Base-by-base conservation (phyloP, 2,888 invertebrate genomes). In the Polydrusus cervinus region DNA sequence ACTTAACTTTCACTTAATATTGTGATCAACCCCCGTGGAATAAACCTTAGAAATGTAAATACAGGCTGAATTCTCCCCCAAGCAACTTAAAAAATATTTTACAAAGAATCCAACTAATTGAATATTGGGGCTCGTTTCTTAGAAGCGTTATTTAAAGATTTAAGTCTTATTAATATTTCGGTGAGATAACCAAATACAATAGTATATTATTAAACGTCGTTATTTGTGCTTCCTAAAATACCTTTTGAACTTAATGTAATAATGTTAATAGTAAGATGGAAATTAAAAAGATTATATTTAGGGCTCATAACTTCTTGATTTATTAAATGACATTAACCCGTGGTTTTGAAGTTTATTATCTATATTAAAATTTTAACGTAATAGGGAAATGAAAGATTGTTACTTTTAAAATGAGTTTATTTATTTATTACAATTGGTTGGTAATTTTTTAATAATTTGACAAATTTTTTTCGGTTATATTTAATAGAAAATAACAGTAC, bases 121-220 rank as follows among this genome's bases (percentile, higher is more conserved):
- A 43, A 43, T 62, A 43, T 47, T n/a, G 62, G 10, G 45, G n/a
- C 10, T 1, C 10, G 34, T 45, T 16, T 38, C 60, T 62, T 62
- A 62, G 20, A 18, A 62, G 62, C 43, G n/a, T 25, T 47, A 62
- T 62, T 62, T 62, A n/a, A 62, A 47, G 45, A 25, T 62, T n/a
- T 25, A 34, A 62, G 18, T 47, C 14, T 43, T 62, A 62, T 62
- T 62, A 62, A 62, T 43, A 43, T 62, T 61, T 62, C 45, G 18
- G 30, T 5, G 18, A 43, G 62, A 62, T 62, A 43, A 62, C 62
- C 7, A 45, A 62, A 43, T 34, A 62, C 43, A 62, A 43, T 43
- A n/a, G 45, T 62, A 14, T 38, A 51, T 38, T 38, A 14, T 45
- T n/a, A n/a, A 16, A 7, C 57, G 34, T 57, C 30, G n/a, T 57